Evolutionary conservation across 2,888 invertebrate species (phyloP).

Genomic region (Chorisops tibialis): DNA sequence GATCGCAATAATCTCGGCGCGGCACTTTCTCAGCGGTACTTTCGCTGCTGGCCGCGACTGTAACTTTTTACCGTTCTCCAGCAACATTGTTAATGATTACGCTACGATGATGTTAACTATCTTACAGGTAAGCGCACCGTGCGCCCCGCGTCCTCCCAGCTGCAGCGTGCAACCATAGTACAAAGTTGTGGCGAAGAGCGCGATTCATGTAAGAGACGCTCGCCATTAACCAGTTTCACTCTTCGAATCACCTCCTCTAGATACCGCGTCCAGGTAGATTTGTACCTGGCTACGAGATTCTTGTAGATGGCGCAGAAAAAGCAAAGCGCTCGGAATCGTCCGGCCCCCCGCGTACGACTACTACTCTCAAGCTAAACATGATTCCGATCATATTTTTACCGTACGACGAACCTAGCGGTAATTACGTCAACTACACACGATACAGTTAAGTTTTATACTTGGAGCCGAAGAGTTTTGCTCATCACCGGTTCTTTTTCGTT

Average conservation of each 20-base stretch:
- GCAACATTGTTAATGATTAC: no score
- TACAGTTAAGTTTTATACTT: constrained; percentile 51
- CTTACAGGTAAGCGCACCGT: no score
- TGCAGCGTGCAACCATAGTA: no score
- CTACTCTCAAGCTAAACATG: neutral
- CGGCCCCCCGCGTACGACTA: neutral
- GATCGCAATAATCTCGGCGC: neutral
- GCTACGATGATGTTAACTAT: no score
- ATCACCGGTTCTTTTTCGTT: no score
- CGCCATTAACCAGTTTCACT: neutral
- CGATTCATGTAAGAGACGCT: no score
- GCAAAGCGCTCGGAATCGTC: neutral
- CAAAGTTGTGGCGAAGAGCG: no score
- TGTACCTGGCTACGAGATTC: neutral
- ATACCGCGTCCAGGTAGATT: neutral
- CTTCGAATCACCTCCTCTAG: neutral
- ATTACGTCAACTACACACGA: constrained; percentile 52
- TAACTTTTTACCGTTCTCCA: neutral
- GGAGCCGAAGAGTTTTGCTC: constrained; percentile 18
- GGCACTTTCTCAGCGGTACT: constrained; percentile 9
- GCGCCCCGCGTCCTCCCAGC: no score
- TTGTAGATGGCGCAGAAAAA: neutral
- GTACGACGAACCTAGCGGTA: constrained; percentile 54
- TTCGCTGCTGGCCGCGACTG: constrained; percentile 13
- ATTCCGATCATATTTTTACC: constrained; percentile 40